These are phyloP conservation scores for Pocota personata DNA, from an alignment of 2,888 invertebrate genomes.

Conservation along the genomic window DNA sequence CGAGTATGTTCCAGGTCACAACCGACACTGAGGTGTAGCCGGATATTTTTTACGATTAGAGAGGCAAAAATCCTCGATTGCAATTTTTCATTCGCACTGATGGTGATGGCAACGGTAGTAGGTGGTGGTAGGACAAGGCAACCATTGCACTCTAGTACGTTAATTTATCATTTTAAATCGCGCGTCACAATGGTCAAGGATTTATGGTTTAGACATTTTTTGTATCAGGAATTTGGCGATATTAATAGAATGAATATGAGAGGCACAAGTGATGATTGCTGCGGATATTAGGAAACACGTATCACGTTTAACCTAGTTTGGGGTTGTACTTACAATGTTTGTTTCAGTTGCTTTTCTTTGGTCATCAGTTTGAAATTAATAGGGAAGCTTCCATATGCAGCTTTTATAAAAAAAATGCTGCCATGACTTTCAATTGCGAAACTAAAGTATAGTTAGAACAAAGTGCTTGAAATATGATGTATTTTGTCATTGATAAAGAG, in stretches of 20 bases:
- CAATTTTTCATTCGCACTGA: constrained; percentile 66
- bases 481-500: too few species aligned
- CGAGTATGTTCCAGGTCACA: constrained; percentile 62
- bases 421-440: too few species aligned
- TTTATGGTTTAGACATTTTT: constrained; percentile 53
- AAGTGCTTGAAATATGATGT: too few species aligned
- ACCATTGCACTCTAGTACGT: constrained; percentile 62
- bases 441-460: too few species aligned
- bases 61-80: constrained; percentile 62
- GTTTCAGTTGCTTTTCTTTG: not conserved
- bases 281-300: constrained; percentile 29
- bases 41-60: constrained; percentile 69
- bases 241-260: constrained; percentile 21
- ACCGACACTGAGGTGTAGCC: constrained; percentile 39
- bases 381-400: too few species aligned
- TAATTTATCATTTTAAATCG: constrained; percentile 72
- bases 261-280: constrained; percentile 23
- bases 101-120: constrained; percentile 24
- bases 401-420: too few species aligned
- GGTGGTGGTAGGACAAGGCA: constrained; percentile 31
- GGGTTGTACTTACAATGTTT: not conserved
- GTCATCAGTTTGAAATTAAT: not conserved
- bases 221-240: constrained; percentile 55
- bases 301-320: constrained; percentile 35
- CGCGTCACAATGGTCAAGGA: constrained; percentile 67